Evolutionary conservation across 2,797 vertebrate genomes (phyloP).

Genomic region (Psittacula derbiana): DNA sequence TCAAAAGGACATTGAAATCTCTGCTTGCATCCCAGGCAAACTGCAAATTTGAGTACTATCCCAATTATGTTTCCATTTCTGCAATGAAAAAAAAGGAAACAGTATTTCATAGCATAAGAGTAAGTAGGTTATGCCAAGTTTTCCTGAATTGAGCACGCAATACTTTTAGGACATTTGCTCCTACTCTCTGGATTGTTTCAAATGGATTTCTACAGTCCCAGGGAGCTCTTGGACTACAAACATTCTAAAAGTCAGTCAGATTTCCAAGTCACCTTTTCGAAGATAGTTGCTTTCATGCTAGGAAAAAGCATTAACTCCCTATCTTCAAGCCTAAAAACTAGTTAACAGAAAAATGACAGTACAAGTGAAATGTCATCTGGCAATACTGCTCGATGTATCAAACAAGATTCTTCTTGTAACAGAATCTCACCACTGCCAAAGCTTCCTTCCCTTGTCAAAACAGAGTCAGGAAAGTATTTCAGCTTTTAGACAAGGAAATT

Average conservation of each 20-base stretch:
- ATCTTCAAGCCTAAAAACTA: not conserved
- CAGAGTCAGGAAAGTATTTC: not conserved
- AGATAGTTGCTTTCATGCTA: not conserved
- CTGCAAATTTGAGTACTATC: not conserved
- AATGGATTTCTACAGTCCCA: not conserved
- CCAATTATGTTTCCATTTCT: not conserved
- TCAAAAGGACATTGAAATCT: not conserved
- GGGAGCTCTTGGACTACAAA: not conserved
- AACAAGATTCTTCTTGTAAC: not conserved
- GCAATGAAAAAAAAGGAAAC: not conserved
- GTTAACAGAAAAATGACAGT: not conserved
- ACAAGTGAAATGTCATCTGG: not conserved
- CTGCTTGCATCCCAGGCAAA: not conserved
- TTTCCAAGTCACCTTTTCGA: not conserved
- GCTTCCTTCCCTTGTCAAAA: slow-evolving; percentile 23
- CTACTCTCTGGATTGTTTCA: not conserved
- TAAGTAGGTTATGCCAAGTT: not conserved
- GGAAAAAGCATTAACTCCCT: not conserved
- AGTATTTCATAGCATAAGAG: not conserved
- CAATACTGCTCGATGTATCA: not conserved
- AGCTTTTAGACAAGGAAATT: slow-evolving; percentile 21
- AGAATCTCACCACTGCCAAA: not conserved
- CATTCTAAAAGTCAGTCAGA: not conserved
- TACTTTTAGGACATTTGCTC: not conserved
- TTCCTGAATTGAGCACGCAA: not conserved